Conservation (phyloP, 2,888 invertebrate species). For the Pardosa pseudoannulata region DNA sequence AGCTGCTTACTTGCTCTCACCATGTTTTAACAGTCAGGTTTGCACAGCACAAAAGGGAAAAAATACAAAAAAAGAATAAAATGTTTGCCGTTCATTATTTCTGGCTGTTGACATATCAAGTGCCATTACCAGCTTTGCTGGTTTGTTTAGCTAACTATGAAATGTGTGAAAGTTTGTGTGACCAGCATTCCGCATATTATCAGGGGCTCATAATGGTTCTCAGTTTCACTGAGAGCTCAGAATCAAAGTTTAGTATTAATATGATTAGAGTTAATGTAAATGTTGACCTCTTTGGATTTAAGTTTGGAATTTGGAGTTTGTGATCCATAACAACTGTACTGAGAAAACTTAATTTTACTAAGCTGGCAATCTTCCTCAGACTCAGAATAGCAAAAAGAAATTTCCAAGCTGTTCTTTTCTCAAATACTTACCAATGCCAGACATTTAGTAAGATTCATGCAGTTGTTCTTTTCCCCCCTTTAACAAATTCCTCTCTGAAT, state of each 20-base stretch:
- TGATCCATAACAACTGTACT: constrained; percentile 20
- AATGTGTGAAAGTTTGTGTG: constrained; percentile 30
- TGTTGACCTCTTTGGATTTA: constrained; percentile 14
- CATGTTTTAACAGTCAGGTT: constrained; percentile 23
- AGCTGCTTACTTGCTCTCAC: background rate
- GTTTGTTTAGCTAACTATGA: constrained; percentile 37
- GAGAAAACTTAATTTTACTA: constrained; percentile 4
- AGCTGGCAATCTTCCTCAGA: constrained; percentile 12
- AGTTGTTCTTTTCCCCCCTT: constrained; percentile 5
- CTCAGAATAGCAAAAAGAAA: background rate
- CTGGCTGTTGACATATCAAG: constrained; percentile 63
- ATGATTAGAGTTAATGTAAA: constrained; percentile 16
- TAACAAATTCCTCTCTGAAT: background rate
- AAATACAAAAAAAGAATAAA: background rate
- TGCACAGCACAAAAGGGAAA: constrained; percentile 21
- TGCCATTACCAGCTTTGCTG: constrained; percentile 63
- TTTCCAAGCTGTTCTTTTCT: constrained; percentile 10
- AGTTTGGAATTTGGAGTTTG: constrained; percentile 5
- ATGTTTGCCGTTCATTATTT: constrained; percentile 52
- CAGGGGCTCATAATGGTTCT: constrained; percentile 43
- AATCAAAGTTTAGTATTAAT: constrained; percentile 19
- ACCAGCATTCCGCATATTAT: constrained; percentile 61
- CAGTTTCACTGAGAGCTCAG: background rate
- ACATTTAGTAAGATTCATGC: background rate
- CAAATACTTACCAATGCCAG: constrained; percentile 18